Evolutionary conservation across 2,113 vertebrate genomes (phyloP).

Genomic region (Centropristis striata): DNA sequence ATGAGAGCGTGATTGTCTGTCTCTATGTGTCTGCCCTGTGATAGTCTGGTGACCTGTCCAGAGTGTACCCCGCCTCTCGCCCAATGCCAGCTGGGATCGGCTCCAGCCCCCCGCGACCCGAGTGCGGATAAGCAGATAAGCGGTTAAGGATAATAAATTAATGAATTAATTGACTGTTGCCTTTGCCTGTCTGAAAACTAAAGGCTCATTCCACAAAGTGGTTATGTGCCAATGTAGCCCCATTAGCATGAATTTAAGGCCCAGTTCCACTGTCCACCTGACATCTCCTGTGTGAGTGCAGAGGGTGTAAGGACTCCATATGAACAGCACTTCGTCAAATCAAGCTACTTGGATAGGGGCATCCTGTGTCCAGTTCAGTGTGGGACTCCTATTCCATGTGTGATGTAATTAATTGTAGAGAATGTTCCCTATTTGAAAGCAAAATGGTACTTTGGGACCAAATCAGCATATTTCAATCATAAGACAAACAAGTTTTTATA

Average conservation of each 20-base stretch:
- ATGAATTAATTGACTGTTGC: too few species aligned
- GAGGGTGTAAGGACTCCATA: not conserved
- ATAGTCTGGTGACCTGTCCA: too few species aligned
- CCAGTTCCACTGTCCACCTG: not conserved
- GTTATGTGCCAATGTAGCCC: not conserved
- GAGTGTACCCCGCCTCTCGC: too few species aligned
- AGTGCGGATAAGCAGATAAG: too few species aligned
- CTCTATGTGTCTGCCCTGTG: too few species aligned
- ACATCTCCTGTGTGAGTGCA: not conserved
- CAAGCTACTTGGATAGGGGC: not conserved
- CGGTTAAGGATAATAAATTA: too few species aligned
- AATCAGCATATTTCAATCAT: not conserved
- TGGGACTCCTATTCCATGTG: not conserved
- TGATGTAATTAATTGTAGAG: not conserved
- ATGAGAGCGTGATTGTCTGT: too few species aligned
- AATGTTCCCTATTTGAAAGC: not conserved
- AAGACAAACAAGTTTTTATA: not conserved
- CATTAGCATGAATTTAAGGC: not conserved
- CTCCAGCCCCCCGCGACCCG: too few species aligned
- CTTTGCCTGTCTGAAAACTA: not conserved
- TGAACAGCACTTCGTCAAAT: not conserved
- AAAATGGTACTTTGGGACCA: not conserved
- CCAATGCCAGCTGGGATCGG: too few species aligned
- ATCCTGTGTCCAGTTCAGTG: not conserved
- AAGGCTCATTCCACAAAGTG: not conserved